Percentiles rank a stretch among this genome's conserved stretches.
phyloP scores from a whole-genome alignment of 2,797 vertebrate species.

The Enteromius argenteus region DNA sequence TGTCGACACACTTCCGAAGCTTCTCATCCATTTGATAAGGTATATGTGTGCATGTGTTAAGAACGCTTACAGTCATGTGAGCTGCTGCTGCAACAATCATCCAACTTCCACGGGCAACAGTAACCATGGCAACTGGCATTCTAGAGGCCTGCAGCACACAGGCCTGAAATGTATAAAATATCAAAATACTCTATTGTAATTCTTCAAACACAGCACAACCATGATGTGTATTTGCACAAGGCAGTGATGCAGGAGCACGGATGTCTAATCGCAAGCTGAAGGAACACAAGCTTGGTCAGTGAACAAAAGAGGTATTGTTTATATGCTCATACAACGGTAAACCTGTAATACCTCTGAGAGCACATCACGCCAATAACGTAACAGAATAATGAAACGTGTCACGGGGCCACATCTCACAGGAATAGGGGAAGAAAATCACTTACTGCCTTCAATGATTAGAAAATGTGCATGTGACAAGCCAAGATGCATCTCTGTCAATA shows the following conservation, averaged over 20 bases:
- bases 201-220: conserved; percentile 59
- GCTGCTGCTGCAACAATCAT: conserved; percentile 66
- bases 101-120: conserved; percentile 70
- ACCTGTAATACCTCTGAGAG: conserved; percentile 36
- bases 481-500: conserved; percentile 31
- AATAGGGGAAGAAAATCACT: conserved; percentile 29
- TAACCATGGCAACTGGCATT: conserved; percentile 83
- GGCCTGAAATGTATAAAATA: conserved; percentile 76
- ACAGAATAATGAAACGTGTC: conserved; percentile 58
- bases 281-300: neutral
- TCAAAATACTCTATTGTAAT: conserved; percentile 74
- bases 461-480: conserved; percentile 40
- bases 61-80: conserved; percentile 69
- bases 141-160: conserved; percentile 69
- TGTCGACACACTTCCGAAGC: neutral
- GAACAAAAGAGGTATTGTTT: conserved; percentile 33
- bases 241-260: conserved; percentile 55
- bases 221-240: conserved; percentile 52
- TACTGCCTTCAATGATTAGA: conserved; percentile 37
- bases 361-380: conserved; percentile 30
- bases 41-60: conserved; percentile 11
- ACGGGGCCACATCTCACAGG: conserved; percentile 50
- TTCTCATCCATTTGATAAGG: conserved; percentile 6
- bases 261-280: conserved; percentile 45
- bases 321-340: conserved; percentile 12